phyloP scores from a whole-genome alignment of 2,888 invertebrate species.

The Drosophila subsilvestris region DNA sequence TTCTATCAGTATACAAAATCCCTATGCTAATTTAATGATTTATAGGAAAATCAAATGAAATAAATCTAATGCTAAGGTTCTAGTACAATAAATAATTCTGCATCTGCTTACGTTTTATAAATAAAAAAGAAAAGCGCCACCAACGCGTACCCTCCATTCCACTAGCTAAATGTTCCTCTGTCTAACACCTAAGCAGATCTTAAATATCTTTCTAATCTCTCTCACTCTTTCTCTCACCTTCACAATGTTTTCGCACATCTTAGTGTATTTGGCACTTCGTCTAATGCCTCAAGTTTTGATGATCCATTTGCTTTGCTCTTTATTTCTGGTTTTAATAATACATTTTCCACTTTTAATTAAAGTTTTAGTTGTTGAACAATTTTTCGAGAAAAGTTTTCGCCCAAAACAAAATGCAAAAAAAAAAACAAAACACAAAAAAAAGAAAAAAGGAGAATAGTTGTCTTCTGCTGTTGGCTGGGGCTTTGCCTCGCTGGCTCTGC shows the following conservation, averaged over 20 bases:
- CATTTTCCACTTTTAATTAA: conserved; percentile 74
- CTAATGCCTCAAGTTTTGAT: not conserved
- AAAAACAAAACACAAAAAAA: conserved; percentile 10
- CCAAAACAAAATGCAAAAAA: conserved; percentile 39
- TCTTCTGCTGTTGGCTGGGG: conserved; percentile 38
- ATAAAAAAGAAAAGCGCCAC: too few species aligned
- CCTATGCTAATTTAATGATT: too few species aligned
- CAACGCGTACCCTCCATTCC: too few species aligned
- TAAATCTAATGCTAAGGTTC: too few species aligned
- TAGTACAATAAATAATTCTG: too few species aligned
- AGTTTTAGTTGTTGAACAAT: conserved; percentile 68
- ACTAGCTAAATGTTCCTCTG: not conserved
- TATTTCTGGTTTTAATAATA: conserved; percentile 65
- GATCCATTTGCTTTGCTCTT: conserved; percentile 36
- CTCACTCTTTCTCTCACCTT: too few species aligned
- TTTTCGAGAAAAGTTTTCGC: conserved; percentile 46
- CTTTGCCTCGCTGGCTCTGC: conserved; percentile 37
- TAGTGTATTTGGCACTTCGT: conserved; percentile 7
- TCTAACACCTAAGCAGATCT: not conserved
- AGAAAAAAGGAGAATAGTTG: conserved; percentile 30
- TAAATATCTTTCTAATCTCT: not conserved
- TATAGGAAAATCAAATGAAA: too few species aligned
- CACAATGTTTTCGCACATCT: not conserved
- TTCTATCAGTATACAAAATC: too few species aligned
- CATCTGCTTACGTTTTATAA: too few species aligned